Percentiles rank a stretch among this genome's conserved stretches.
These are phyloP conservation scores for Bombus picipes DNA, from an alignment of 1,140 invertebrate species.

Conservation along the genomic window DNA sequence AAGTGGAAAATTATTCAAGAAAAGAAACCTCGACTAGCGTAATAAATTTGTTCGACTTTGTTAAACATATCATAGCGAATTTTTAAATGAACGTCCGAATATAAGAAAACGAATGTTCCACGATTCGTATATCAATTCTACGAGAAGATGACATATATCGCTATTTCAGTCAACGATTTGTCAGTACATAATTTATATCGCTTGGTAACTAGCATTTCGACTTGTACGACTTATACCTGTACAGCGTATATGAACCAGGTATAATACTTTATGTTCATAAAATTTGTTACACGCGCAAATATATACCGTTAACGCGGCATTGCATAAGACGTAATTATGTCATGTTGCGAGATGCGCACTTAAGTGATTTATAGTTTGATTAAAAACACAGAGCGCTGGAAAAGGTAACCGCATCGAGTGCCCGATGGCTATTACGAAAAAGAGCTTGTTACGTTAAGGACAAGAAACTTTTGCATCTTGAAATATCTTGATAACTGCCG, in stretches of 20 bases:
- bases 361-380: conserved; percentile 5
- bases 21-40: too few relatives aligned
- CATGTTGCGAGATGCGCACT: background rate
- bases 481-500: background rate
- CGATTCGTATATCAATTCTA: too few relatives aligned
- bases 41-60: too few relatives aligned
- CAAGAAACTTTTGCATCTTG: background rate
- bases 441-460: background rate
- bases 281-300: background rate
- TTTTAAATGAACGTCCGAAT: background rate
- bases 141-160: background rate
- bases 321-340: conserved; percentile 5
- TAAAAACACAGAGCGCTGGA: background rate
- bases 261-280: background rate
- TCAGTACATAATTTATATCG: background rate
- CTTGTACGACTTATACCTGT: background rate
- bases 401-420: background rate
- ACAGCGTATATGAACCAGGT: too few relatives aligned
- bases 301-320: background rate
- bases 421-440: background rate
- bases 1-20: background rate
- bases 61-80: background rate
- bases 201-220: background rate
- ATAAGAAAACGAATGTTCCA: too few relatives aligned
- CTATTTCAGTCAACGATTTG: background rate